These are phyloP conservation scores for Sebastes nivosus DNA, from an alignment of 2,797 vertebrate genomes.

Conservation along the genomic window DNA sequence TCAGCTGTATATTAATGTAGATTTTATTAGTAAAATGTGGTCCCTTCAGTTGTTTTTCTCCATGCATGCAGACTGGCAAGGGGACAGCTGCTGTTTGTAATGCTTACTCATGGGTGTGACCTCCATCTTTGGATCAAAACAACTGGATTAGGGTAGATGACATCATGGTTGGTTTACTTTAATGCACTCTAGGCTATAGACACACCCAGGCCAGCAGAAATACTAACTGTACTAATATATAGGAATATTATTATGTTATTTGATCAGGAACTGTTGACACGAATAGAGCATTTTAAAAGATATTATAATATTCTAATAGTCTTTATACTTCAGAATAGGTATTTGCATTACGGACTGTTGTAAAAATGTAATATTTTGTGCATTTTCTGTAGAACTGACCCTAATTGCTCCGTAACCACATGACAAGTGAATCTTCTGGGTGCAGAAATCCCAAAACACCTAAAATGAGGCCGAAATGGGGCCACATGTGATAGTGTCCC, in stretches of 20 bases:
- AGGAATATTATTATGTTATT: neutral
- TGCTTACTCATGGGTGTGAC: slow-evolving; percentile 62
- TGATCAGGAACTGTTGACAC: neutral
- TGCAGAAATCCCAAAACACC: slow-evolving; percentile 37
- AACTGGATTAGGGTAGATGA: slow-evolving; percentile 53
- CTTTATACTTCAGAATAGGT: neutral
- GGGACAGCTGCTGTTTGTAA: slow-evolving; percentile 19
- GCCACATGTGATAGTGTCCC: slow-evolving; percentile 39
- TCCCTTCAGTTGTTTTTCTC: neutral
- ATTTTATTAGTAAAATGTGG: neutral
- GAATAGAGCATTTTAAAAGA: neutral
- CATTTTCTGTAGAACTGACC: neutral
- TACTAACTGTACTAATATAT: neutral
- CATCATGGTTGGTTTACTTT: slow-evolving; percentile 17
- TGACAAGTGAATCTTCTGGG: slow-evolving; percentile 29
- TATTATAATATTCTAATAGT: neutral
- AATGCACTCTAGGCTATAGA: neutral
- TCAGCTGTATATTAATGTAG: neutral
- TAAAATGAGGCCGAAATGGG: slow-evolving; percentile 45
- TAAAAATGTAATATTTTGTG: neutral
- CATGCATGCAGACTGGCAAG: neutral
- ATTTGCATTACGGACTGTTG: neutral
- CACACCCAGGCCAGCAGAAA: neutral
- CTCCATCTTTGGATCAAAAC: slow-evolving; percentile 60
- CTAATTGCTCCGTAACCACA: neutral